A percentile compares a stretch with the other conserved stretches of the same genome.
These are phyloP conservation scores for Gymnopithys bicolor DNA, from an alignment of 2,797 vertebrate species.

Conservation along the genomic window DNA sequence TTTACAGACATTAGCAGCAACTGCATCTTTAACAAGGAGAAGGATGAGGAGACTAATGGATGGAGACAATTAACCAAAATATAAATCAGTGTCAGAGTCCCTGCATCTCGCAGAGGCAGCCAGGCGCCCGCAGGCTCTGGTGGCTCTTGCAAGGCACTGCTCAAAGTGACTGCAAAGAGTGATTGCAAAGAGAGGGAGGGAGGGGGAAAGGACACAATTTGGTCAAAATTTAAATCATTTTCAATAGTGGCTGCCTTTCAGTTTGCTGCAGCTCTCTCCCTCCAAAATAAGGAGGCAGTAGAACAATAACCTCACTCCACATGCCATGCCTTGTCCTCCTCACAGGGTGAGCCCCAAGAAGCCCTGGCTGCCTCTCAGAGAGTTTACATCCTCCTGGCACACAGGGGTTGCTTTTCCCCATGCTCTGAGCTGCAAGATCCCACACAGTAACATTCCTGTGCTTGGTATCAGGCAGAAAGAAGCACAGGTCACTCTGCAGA, in stretches of 20 bases:
- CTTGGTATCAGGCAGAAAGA: not conserved
- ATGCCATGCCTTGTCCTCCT: not conserved
- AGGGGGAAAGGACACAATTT: not conserved
- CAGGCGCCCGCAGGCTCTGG: conserved; percentile 33
- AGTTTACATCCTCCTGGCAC: not conserved
- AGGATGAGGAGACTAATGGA: conserved; percentile 65
- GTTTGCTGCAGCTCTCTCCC: not conserved
- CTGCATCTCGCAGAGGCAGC: not conserved
- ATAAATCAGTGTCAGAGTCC: conserved; percentile 61
- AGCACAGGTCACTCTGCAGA: not conserved
- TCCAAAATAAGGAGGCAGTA: accelerated
- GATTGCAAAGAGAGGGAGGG: not conserved
- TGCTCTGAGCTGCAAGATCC: not conserved
- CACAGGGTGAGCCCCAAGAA: not conserved
- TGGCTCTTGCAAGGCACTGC: not conserved
- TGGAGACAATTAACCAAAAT: conserved; percentile 65
- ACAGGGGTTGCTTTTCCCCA: not conserved
- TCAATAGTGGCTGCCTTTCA: not conserved
- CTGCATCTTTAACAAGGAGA: conserved; percentile 53
- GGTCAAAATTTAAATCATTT: not conserved
- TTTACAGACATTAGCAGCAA: conserved; percentile 31
- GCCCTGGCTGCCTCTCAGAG: not conserved
- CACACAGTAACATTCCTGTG: not conserved
- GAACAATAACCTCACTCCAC: not conserved
- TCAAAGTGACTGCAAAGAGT: not conserved